Evolutionary conservation across 2,797 vertebrate genomes (phyloP).

Genomic region (Chiloscyllium punctatum): DNA sequence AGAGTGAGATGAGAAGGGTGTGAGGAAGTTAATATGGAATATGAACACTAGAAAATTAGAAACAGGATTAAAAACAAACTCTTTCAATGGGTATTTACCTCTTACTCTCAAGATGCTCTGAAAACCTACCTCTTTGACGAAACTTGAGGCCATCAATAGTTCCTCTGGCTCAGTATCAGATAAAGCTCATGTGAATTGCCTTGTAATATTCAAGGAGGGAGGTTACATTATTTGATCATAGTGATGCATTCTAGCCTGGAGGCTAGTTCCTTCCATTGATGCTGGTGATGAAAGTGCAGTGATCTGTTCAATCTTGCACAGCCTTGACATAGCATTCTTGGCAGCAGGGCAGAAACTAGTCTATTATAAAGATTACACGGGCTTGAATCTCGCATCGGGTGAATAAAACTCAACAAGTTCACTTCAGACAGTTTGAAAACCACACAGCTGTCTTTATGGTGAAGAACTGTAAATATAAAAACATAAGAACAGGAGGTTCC

Average conservation of each 20-base stretch:
- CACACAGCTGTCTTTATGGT: neutral
- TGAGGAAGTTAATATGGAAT: neutral
- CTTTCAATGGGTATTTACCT: neutral
- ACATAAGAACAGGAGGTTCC: neutral
- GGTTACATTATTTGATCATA: neutral
- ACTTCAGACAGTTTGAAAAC: neutral
- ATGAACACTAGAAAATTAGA: neutral
- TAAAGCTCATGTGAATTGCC: neutral
- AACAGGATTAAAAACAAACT: neutral
- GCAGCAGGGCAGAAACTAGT: neutral
- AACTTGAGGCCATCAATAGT: neutral
- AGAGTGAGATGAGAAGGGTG: neutral
- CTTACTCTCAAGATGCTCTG: neutral
- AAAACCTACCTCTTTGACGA: too few species aligned
- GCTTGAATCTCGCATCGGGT: neutral
- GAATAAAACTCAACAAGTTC: neutral
- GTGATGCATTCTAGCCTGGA: neutral
- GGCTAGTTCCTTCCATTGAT: neutral
- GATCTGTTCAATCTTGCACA: constrained; percentile 13
- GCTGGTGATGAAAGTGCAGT: neutral
- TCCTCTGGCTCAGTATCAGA: neutral
- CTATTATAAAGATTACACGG: neutral
- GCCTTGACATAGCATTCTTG: constrained; percentile 11
- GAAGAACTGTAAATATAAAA: neutral
- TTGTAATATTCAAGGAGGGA: neutral